These are phyloP conservation scores for Meandrusa payeni DNA, from an alignment of 2,888 invertebrate genomes.

Conservation along the genomic window DNA sequence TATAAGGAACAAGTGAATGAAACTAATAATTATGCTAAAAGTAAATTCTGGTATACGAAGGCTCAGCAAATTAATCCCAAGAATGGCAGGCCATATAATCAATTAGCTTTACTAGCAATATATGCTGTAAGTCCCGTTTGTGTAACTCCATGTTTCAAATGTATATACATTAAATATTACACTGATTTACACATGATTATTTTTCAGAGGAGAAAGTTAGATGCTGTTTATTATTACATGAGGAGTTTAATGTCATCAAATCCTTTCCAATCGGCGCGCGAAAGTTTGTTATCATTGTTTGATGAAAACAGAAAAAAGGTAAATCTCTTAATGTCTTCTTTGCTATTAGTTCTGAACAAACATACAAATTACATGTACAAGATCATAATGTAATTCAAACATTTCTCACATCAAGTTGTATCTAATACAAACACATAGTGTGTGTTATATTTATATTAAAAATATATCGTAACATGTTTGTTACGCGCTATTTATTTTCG, in stretches of 20 bases:
- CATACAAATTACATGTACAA: too few species aligned
- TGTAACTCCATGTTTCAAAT: too few species aligned
- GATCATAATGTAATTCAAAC: too few species aligned
- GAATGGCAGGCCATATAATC: constrained; percentile 97
- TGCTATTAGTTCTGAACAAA: too few species aligned
- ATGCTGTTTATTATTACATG: constrained; percentile 98
- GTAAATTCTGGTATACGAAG: constrained; percentile 92
- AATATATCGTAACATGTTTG: too few species aligned
- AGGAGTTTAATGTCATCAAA: constrained; percentile 96
- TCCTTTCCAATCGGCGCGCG: constrained; percentile 95
- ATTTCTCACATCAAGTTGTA: too few species aligned
- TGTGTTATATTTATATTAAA: too few species aligned
- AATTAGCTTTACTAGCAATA: constrained; percentile 94
- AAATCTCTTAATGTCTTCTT: too few species aligned
- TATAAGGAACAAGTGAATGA: constrained; percentile 93
- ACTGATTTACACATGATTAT: too few species aligned
- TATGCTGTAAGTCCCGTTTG: constrained; percentile 82
- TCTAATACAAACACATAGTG: too few species aligned
- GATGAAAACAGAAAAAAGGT: constrained; percentile 97
- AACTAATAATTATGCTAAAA: constrained; percentile 87
- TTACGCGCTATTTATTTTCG: too few species aligned
- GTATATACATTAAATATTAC: too few species aligned
- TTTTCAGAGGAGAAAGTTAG: constrained; percentile 92
- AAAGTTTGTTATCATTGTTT: constrained; percentile 92
- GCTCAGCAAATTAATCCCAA: constrained; percentile 96